A percentile compares a stretch with the other conserved stretches of the same genome.
These are phyloP conservation scores for Drosophila mimica DNA, from an alignment of 2,888 invertebrate genomes.

Conservation along the genomic window DNA sequence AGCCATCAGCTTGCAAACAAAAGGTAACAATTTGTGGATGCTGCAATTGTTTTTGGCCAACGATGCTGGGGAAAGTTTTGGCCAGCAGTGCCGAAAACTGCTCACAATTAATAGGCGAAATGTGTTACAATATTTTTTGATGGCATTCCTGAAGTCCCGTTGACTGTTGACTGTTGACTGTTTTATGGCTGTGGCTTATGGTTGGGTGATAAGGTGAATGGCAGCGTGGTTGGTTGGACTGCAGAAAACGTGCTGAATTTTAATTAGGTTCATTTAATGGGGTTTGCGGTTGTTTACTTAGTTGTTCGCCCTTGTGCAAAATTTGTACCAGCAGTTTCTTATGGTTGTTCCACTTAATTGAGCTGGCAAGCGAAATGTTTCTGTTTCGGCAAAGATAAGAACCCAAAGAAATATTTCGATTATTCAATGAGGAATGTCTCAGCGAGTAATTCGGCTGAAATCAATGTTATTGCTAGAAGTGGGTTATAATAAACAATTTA, in stretches of 20 bases:
- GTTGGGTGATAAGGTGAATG: conserved; percentile 21
- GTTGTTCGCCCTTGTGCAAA: conserved; percentile 26
- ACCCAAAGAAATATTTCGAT: not conserved
- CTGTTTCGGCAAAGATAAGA: not conserved
- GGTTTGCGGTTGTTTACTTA: conserved; percentile 56
- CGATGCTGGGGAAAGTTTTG: conserved; percentile 15
- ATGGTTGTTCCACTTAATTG: conserved; percentile 27
- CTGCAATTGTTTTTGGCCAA: conserved; percentile 30
- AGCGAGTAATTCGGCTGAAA: conserved; percentile 4
- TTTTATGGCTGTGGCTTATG: conserved; percentile 67
- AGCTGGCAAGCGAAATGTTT: conserved; percentile 14
- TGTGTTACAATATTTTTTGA: conserved; percentile 79
- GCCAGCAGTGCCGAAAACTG: conserved; percentile 16
- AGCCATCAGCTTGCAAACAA: conserved; percentile 12
- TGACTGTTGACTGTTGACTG: conserved; percentile 40
- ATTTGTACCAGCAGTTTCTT: conserved; percentile 10
- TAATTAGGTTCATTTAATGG: conserved; percentile 74
- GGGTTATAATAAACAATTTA: conserved; percentile 35
- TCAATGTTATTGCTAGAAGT: conserved; percentile 9
- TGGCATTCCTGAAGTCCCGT: conserved; percentile 62
- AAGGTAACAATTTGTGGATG: conserved; percentile 48
- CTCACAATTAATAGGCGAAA: conserved; percentile 75
- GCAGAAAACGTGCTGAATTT: conserved; percentile 76
- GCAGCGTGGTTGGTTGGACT: conserved; percentile 18
- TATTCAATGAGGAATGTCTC: not conserved